These are phyloP conservation scores for Drosophila arizonae DNA, from an alignment of 1,140 invertebrate genomes.

Conservation along the genomic window DNA sequence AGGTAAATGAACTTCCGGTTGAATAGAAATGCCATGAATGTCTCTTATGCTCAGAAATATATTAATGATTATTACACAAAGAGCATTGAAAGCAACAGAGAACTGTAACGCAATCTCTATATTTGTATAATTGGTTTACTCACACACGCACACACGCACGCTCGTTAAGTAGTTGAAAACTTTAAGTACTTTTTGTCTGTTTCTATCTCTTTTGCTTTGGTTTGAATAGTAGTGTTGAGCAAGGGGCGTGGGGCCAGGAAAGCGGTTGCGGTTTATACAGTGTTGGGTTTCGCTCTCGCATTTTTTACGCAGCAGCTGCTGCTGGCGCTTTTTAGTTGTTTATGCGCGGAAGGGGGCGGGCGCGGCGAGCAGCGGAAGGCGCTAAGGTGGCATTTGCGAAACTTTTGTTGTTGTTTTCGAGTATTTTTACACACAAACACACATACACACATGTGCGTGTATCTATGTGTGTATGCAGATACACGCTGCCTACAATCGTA, in stretches of 20 bases:
- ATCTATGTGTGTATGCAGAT: background rate
- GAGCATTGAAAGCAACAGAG: constrained; percentile 20
- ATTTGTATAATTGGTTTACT: constrained; percentile 65
- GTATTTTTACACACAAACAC: constrained; percentile 9
- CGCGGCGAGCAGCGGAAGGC: constrained; percentile 3
- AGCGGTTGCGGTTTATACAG: background rate
- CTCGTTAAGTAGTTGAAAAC: constrained; percentile 45
- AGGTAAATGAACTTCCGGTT: constrained; percentile 81
- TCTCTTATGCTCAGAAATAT: constrained; percentile 24
- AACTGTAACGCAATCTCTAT: constrained; percentile 54
- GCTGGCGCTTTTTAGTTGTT: constrained; percentile 12
- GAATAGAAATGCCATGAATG: constrained; percentile 46
- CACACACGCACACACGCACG: constrained; percentile 27
- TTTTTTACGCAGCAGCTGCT: constrained; percentile 59
- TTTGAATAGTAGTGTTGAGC: background rate
- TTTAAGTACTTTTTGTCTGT: constrained; percentile 58
- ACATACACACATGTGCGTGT: background rate
- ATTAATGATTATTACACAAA: constrained; percentile 17
- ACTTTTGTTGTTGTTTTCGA: constrained; percentile 25
- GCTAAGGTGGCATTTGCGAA: constrained; percentile 37
- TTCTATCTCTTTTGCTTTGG: constrained; percentile 23
- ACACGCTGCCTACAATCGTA: constrained; percentile 2
- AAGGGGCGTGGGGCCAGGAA: background rate
- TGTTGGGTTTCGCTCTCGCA: constrained; percentile 28
- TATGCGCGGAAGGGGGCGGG: constrained; percentile 9